Evolutionary conservation across 2,888 invertebrate genomes (phyloP).

Genomic region (Balanococcus diminutus): DNA sequence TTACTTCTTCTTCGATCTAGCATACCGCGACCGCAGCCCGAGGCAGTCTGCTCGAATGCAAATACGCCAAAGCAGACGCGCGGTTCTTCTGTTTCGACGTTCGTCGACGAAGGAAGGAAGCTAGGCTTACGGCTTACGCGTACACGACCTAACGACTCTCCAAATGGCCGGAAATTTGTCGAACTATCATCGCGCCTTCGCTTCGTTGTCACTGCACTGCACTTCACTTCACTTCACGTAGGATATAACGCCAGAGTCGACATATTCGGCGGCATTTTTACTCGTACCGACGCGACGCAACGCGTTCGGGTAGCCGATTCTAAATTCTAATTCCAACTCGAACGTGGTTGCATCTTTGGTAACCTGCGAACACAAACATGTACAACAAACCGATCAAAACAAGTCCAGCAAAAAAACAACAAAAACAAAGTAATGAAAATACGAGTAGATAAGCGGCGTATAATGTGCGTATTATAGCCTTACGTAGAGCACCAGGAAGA

Average conservation of each 20-base stretch:
- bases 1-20: neutral
- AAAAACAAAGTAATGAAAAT: neutral
- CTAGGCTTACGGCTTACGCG: too few species aligned
- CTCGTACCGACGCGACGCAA: neutral
- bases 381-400: too few species aligned
- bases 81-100: too few species aligned
- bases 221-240: neutral
- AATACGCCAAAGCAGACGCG: neutral
- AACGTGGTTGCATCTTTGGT: neutral
- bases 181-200: neutral
- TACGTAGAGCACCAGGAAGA: too few species aligned
- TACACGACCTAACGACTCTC: neutral
- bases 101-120: too few species aligned
- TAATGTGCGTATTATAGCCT: too few species aligned
- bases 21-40: neutral
- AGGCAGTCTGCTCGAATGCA: neutral
- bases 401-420: too few species aligned
- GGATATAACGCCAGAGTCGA: neutral
- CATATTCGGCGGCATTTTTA: neutral
- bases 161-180: neutral
- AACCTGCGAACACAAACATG: neutral
- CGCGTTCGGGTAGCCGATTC: neutral
- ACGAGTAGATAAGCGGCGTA: too few species aligned
- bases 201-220: too few species aligned
- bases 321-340: too few species aligned